Conservation (phyloP, 2,888 invertebrate species). For the Spilosoma lubricipeda region DNA sequence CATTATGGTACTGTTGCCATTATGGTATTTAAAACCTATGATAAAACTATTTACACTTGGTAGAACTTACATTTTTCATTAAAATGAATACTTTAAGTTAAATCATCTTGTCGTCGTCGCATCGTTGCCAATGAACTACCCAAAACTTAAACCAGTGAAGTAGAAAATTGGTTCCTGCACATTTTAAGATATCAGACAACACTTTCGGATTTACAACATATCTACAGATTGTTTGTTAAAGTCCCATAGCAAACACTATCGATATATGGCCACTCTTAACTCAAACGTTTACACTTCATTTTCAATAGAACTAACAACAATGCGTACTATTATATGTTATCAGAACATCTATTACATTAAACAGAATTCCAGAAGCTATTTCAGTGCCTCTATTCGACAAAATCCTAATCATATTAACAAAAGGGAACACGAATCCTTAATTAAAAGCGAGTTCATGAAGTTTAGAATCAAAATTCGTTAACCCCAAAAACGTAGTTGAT, state of each 20-base stretch:
- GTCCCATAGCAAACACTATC: neutral
- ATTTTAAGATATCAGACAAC: no score
- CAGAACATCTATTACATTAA: neutral
- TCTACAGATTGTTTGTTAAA: neutral
- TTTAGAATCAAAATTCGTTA: constrained; percentile 15
- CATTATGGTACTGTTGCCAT: neutral
- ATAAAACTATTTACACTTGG: neutral
- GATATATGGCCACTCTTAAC: neutral
- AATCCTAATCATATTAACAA: constrained; percentile 14
- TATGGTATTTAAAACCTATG: neutral
- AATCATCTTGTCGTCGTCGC: no score
- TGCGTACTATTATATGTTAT: neutral
- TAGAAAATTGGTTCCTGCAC: no score
- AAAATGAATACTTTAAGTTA: no score
- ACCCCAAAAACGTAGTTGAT: constrained; percentile 6
- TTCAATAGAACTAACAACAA: neutral
- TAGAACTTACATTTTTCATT: neutral
- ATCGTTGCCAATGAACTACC: no score
- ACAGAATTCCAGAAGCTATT: neutral
- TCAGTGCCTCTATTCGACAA: constrained; percentile 3
- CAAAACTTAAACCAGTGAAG: no score
- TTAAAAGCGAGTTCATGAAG: constrained; percentile 17
- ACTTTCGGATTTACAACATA: neutral
- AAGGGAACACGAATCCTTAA: constrained; percentile 9
- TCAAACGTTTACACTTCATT: neutral